Conservation (phyloP, 1,140 invertebrate species). For the Myzus persicae region DNA sequence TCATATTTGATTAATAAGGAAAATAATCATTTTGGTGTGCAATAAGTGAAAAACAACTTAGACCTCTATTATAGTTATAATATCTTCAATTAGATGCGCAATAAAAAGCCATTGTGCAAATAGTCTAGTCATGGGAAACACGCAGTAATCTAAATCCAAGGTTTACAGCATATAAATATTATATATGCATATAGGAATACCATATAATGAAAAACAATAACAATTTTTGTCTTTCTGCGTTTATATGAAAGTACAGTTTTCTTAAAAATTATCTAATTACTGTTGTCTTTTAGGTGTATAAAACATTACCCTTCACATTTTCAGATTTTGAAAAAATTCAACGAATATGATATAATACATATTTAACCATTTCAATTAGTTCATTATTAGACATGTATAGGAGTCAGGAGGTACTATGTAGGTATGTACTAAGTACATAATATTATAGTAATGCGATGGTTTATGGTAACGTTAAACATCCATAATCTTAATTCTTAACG, state of each 20-base stretch:
- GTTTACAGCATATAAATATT: neutral
- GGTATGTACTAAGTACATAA: neutral
- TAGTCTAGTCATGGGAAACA: neutral
- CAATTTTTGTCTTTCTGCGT: neutral
- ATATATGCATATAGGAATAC: neutral
- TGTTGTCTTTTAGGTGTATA: neutral
- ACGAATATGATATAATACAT: neutral
- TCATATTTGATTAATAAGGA: conserved; percentile 1
- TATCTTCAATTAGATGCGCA: neutral
- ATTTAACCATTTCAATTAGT: neutral
- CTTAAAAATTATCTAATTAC: neutral
- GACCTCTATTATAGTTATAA: no score
- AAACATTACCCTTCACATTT: neutral
- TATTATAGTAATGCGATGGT: neutral
- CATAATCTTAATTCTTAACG: conserved; percentile 29
- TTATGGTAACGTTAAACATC: neutral
- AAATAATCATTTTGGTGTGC: neutral
- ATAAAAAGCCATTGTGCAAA: neutral
- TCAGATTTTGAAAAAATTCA: neutral
- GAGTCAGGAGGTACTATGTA: neutral
- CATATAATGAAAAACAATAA: neutral
- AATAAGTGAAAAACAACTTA: neutral
- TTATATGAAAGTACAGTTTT: neutral
- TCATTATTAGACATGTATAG: neutral
- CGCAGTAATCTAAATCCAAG: neutral